Conservation (phyloP, 2,888 invertebrate species). For the Megastigmus dorsalis region DNA sequence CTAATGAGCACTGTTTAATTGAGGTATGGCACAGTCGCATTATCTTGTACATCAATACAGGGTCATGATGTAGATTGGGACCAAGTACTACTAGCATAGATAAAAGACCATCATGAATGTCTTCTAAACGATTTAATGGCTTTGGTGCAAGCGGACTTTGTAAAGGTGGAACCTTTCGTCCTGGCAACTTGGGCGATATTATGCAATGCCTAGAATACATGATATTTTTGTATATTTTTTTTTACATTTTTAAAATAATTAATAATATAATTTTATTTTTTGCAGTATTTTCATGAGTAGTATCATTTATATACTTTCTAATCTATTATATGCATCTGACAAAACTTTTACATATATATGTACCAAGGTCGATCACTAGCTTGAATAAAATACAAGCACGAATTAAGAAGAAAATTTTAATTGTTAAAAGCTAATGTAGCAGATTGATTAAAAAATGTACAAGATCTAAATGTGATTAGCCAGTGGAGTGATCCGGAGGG, state of each 20-base stretch:
- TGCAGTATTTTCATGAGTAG: no score
- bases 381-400: no score
- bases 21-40: constrained; percentile 75
- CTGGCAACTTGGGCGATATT: constrained; percentile 82
- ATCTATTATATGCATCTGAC: no score
- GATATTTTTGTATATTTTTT: neutral
- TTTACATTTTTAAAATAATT: constrained; percentile 1
- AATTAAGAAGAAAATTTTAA: no score
- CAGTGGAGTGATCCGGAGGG: no score
- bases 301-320: no score
- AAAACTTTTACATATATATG: no score
- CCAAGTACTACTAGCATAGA: constrained; percentile 92
- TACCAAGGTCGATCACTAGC: no score
- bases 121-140: constrained; percentile 82
- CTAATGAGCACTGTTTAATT: constrained; percentile 68
- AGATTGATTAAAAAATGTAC: no score
- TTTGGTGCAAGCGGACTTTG: constrained; percentile 80
- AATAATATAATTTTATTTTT: no score
- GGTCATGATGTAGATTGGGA: constrained; percentile 90
- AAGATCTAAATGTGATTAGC: no score
- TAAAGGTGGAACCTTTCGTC: constrained; percentile 74
- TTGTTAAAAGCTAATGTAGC: no score
- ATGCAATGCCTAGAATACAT: constrained; percentile 80
- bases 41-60: constrained; percentile 92
- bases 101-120: constrained; percentile 85